These are phyloP conservation scores for Platycnemis pennipes DNA, from an alignment of 2,888 invertebrate genomes.

Conservation along the genomic window DNA sequence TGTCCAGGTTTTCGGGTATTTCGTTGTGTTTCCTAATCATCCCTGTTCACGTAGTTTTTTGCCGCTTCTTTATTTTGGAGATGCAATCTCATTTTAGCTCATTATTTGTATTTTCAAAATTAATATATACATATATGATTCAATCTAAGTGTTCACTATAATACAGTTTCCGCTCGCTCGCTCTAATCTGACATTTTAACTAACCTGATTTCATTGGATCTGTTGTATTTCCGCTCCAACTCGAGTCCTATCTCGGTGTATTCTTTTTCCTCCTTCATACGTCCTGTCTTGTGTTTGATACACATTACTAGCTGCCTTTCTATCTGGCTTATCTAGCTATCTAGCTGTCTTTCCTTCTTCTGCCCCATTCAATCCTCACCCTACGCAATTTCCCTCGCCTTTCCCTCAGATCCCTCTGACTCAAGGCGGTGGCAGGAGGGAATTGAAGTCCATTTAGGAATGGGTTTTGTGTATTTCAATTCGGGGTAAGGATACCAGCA, in stretches of 20 bases:
- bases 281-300: background rate
- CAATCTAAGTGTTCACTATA: too few species aligned
- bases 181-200: too few species aligned
- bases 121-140: too few species aligned
- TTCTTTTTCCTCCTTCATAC: background rate
- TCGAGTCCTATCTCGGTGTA: background rate
- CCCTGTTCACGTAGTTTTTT: too few species aligned
- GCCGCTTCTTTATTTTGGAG: too few species aligned
- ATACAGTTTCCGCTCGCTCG: too few species aligned
- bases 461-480: slow-evolving; percentile 31
- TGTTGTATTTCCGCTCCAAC: background rate
- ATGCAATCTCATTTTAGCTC: too few species aligned
- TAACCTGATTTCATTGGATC: too few species aligned
- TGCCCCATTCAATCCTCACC: background rate
- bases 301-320: background rate
- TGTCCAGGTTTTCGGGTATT: too few species aligned
- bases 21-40: too few species aligned
- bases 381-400: background rate
- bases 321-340: too few species aligned
- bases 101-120: too few species aligned
- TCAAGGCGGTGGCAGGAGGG: background rate
- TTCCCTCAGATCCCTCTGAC: background rate
- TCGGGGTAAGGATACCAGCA: background rate
- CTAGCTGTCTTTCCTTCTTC: background rate
- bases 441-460: background rate